Evolutionary conservation across 2,113 vertebrate genomes (phyloP), one percentile per base, ranked within the genome.

Genomic region (Hirundichthys speculiger): DNA sequence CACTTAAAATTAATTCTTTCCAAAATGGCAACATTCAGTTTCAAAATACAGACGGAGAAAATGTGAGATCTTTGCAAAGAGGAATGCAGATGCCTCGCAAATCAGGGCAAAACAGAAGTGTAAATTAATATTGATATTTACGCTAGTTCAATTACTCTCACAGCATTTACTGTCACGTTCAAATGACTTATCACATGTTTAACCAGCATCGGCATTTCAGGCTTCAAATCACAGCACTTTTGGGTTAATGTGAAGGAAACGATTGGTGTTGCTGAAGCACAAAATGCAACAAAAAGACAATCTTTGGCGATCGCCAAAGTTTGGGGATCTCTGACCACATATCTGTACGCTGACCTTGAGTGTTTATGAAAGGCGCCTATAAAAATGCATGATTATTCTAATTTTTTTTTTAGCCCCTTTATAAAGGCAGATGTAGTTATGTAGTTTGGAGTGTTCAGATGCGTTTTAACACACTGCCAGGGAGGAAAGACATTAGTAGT

Each of bases 201-300:
- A 68, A 58, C 24, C 58, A 14, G 51, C 55, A 30, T 24, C 50
- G 69, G 69, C 5, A 64, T 47, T 73, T 60, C 68, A 47, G 49
- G 27, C 50, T 65, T 25, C 47, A 53, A 60, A 69, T 76, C 50
- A 67, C 69, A 76, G 59, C 40, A n/a, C 27, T 67, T 60, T 65
- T 15, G 15, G 69, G 56, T 65, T 82, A 60, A 80, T 73, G 45
- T 45, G 16, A 56, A 47, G 41, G 59, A 61, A 74, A 56, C 61
- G 68, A 47, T 43, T 43, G 34, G 43, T 50, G 41, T 47, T 38
- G 21, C 48, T 19, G 8, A 15, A 49, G 40, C 40, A 15, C 27
- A 20, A n/a, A 16, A 14, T 15, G 19, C 1, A 10, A 14, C 11
- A 15, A 57, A 8, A 19, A 13, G 14, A 41, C 64, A 59, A 66